Conservation (phyloP, 2,797 vertebrate species). For the Amniataba percoides region DNA sequence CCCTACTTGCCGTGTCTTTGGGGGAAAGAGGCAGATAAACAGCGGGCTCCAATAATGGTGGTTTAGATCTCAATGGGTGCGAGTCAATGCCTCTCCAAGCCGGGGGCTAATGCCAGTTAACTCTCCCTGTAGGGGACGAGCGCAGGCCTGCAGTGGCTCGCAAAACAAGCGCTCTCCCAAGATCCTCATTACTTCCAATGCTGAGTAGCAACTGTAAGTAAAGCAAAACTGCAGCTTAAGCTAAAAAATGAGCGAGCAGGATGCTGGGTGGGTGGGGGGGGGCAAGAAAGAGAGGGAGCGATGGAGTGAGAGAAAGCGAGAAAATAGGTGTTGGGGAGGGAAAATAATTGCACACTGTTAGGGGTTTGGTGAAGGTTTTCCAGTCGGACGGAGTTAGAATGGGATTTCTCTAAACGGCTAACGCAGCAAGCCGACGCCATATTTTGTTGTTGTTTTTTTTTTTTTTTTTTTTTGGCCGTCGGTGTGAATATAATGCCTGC, state of each 20-base stretch:
- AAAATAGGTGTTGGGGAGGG: slow-evolving; percentile 76
- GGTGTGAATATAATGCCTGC: slow-evolving; percentile 71
- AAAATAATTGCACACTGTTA: slow-evolving; percentile 75
- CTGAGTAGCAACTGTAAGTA: slow-evolving; percentile 84
- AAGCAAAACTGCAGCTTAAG: slow-evolving; percentile 85
- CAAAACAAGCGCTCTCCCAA: slow-evolving; percentile 84
- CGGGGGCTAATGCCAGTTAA: slow-evolving; percentile 86
- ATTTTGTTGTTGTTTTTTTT: slow-evolving; percentile 42
- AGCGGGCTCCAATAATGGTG: slow-evolving; percentile 82
- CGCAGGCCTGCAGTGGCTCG: slow-evolving; percentile 74
- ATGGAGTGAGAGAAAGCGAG: slow-evolving; percentile 71
- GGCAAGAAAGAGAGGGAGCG: slow-evolving; percentile 51
- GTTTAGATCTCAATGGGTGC: slow-evolving; percentile 84
- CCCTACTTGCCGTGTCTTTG: slow-evolving; percentile 76
- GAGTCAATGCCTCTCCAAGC: slow-evolving; percentile 85
- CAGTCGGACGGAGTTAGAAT: slow-evolving; percentile 70
- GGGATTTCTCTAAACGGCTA: slow-evolving; percentile 80
- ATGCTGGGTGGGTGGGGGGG: too few relatives aligned
- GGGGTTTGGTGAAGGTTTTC: slow-evolving; percentile 74
- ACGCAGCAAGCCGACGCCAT: slow-evolving; percentile 71
- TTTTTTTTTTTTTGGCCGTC: slow-evolving; percentile 57
- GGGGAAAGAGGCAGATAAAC: slow-evolving; percentile 81
- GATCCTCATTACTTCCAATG: slow-evolving; percentile 86
- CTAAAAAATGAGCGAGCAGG: slow-evolving; percentile 73
- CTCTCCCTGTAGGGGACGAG: slow-evolving; percentile 81